Conservation (phyloP, 1,140 invertebrate species). For the Nasonia longicornis region DNA sequence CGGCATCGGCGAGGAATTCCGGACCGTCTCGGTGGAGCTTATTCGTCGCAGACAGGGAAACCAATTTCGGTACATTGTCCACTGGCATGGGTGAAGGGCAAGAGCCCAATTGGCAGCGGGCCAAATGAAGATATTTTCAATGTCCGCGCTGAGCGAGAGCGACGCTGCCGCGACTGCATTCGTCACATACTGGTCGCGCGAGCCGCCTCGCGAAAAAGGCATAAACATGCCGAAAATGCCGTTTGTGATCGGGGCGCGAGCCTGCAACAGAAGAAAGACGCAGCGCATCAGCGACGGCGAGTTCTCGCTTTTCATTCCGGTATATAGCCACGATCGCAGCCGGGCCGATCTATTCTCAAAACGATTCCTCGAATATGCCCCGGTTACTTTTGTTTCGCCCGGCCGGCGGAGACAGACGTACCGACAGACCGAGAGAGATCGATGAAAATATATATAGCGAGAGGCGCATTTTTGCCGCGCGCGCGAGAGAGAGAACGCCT, state of each 20-base stretch:
- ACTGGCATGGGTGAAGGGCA: constrained; percentile 67
- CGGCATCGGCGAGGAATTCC: constrained; percentile 41
- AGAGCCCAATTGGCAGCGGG: constrained; percentile 64
- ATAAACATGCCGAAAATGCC: constrained; percentile 39
- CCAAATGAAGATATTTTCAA: constrained; percentile 67
- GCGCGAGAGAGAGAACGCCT: neutral
- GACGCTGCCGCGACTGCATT: constrained; percentile 20
- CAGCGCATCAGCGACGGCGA: neutral
- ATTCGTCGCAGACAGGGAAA: constrained; percentile 56
- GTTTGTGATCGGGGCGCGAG: neutral
- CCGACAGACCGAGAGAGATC: neutral
- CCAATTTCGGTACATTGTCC: constrained; percentile 65
- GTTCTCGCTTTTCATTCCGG: neutral
- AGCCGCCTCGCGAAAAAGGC: constrained; percentile 29
- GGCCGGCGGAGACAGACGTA: neutral
- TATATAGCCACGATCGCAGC: neutral
- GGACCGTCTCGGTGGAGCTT: constrained; percentile 44
- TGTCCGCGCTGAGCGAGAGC: constrained; percentile 51
- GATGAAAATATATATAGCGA: constrained; percentile 17
- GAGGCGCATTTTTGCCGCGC: neutral
- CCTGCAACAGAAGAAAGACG: neutral
- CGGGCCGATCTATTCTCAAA: constrained; percentile 19
- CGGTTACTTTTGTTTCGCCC: neutral
- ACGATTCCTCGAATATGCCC: constrained; percentile 14
- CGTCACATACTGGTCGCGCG: constrained; percentile 27